phyloP scores from a whole-genome alignment of 2,797 vertebrate species.

The Lagocephalus sceleratus region DNA sequence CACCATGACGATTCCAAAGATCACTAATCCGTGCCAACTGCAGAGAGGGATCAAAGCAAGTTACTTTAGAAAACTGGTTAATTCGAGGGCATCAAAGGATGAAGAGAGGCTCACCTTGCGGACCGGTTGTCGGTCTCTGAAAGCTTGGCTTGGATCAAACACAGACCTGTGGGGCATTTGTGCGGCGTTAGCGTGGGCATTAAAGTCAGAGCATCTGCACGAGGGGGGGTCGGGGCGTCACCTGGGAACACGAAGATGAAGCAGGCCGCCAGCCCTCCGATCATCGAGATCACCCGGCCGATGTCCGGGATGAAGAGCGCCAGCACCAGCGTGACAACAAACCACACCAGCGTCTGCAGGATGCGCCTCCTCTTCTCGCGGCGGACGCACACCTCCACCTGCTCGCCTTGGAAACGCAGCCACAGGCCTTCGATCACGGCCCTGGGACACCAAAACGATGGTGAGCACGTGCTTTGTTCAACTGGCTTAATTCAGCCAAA shows the following conservation, averaged over 20 bases:
- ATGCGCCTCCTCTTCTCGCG: slow-evolving; percentile 85
- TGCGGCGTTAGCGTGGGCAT: not conserved
- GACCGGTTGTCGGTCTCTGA: slow-evolving; percentile 85
- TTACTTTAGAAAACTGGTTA: not conserved
- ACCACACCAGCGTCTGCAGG: slow-evolving; percentile 89
- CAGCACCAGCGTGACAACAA: slow-evolving; percentile 86
- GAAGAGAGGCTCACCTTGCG: slow-evolving; percentile 75
- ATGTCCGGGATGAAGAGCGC: slow-evolving; percentile 97
- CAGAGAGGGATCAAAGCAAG: not conserved
- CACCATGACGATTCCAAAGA: slow-evolving; percentile 86
- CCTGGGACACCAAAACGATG: slow-evolving; percentile 67
- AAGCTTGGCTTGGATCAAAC: slow-evolving; percentile 89
- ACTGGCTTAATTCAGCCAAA: no score
- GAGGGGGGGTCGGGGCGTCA: slow-evolving; percentile 33
- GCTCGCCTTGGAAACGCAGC: slow-evolving; percentile 87
- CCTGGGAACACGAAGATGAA: slow-evolving; percentile 97
- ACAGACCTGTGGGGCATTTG: slow-evolving; percentile 77
- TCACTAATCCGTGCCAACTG: slow-evolving; percentile 87
- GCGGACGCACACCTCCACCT: slow-evolving; percentile 86
- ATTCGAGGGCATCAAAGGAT: not conserved
- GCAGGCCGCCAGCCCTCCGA: slow-evolving; percentile 93
- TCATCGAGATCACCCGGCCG: slow-evolving; percentile 92
- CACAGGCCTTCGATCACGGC: slow-evolving; percentile 94
- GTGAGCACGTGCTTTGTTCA: no score
- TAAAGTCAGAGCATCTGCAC: no score